Conservation (phyloP, 2,888 invertebrate genomes). For the Cheilosia soror region DNA sequence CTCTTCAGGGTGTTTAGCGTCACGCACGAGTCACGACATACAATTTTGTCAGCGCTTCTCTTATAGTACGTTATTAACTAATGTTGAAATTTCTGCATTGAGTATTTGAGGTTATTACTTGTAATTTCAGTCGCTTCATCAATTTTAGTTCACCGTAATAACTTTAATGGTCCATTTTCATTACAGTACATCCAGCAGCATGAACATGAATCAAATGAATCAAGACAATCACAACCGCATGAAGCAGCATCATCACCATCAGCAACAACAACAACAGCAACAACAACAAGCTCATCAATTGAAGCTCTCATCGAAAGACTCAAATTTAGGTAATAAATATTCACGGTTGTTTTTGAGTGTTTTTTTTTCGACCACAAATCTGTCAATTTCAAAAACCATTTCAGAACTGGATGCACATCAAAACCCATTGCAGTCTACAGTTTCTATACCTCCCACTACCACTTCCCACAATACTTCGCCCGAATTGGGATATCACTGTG, state of each 20-base stretch:
- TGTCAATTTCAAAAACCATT: constrained; percentile 59
- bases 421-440: constrained; percentile 73
- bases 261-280: constrained; percentile 73
- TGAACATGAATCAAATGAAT: constrained; percentile 81
- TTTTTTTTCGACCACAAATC: constrained; percentile 55
- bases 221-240: constrained; percentile 82
- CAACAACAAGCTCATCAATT: constrained; percentile 76
- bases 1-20: too few relatives aligned
- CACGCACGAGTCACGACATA: too few relatives aligned
- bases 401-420: constrained; percentile 78
- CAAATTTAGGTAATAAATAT: constrained; percentile 76
- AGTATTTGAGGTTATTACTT: too few relatives aligned
- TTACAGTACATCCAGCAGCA: constrained; percentile 77
- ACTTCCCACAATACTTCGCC: constrained; percentile 81
- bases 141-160: not conserved
- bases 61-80: too few relatives aligned
- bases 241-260: constrained; percentile 79
- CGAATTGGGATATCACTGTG: constrained; percentile 77
- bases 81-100: too few relatives aligned
- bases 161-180: not conserved
- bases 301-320: constrained; percentile 76
- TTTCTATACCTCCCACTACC: constrained; percentile 55
- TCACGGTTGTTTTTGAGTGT: not conserved
- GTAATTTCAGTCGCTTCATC: not conserved
- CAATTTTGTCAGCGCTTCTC: too few relatives aligned